A percentile compares a stretch with the other conserved stretches of the same genome.
phyloP scores from a whole-genome alignment of 2,797 vertebrate species.

The Aplochiton taeniatus region DNA sequence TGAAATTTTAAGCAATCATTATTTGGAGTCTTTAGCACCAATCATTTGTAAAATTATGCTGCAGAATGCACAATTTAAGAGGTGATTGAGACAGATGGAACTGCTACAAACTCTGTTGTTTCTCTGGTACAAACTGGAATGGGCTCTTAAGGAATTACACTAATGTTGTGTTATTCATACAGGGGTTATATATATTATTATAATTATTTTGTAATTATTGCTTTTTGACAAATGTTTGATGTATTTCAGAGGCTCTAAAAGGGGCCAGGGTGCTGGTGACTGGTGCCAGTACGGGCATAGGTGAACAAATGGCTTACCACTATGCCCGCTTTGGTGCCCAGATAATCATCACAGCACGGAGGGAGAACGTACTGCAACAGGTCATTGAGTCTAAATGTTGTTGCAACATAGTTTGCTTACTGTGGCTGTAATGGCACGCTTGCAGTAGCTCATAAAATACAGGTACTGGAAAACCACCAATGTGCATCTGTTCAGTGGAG shows the following conservation, averaged over 20 bases:
- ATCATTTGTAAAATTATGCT: too few relatives aligned
- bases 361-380: constrained; percentile 69
- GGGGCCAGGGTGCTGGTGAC: constrained; percentile 74
- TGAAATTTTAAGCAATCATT: too few relatives aligned
- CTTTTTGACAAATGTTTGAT: background rate
- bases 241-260: constrained; percentile 65
- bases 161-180: too few relatives aligned
- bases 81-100: too few relatives aligned
- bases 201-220: background rate
- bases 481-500: too few relatives aligned
- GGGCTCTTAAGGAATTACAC: background rate
- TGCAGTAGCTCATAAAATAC: background rate
- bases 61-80: too few relatives aligned
- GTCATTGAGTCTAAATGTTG: constrained; percentile 48
- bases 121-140: too few relatives aligned
- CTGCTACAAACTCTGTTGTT: too few relatives aligned
- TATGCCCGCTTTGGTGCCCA: constrained; percentile 74
- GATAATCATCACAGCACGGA: constrained; percentile 75
- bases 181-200: too few relatives aligned
- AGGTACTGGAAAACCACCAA: too few relatives aligned
- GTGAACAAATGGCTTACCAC: constrained; percentile 79
- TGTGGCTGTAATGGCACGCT: background rate
- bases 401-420: background rate
- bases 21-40: too few relatives aligned
- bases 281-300: constrained; percentile 78